These are phyloP conservation scores for Metopolophium dirhodum DNA, from an alignment of 1,140 invertebrate species.

Conservation along the genomic window DNA sequence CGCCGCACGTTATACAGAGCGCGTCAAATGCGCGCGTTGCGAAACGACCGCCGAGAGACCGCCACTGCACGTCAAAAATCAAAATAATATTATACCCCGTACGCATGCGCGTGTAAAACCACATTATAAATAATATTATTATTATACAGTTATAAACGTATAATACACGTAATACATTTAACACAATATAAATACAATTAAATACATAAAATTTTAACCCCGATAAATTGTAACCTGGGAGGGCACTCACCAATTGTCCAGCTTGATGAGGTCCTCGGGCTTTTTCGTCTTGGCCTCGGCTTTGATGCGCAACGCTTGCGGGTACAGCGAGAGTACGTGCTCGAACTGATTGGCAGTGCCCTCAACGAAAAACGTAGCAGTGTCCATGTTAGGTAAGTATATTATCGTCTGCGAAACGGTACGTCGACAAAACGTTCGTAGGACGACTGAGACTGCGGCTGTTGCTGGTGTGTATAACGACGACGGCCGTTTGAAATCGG, in stretches of 20 bases:
- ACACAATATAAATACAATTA: too few species aligned
- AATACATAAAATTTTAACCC: too few species aligned
- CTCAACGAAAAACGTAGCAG: conserved; percentile 87
- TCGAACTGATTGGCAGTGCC: conserved; percentile 85
- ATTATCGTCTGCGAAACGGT: not conserved
- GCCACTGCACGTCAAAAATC: not conserved
- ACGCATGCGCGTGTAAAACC: not conserved
- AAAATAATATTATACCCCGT: not conserved
- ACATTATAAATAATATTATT: not conserved
- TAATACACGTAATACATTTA: not conserved
- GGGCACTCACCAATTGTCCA: conserved; percentile 87
- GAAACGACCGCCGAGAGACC: not conserved
- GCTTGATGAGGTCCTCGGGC: conserved; percentile 89
- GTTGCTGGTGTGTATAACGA: not conserved
- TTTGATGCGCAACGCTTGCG: conserved; percentile 84
- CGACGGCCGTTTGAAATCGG: not conserved
- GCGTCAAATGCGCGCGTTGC: conserved; percentile 35
- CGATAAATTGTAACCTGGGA: not conserved
- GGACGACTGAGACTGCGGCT: not conserved
- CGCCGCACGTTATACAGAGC: conserved; percentile 38
- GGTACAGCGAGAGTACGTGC: conserved; percentile 86
- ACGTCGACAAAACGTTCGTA: not conserved
- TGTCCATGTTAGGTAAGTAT: conserved; percentile 65
- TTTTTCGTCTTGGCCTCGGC: conserved; percentile 87
- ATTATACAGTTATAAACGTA: not conserved